Evolutionary conservation across 2,113 vertebrate species (phyloP), one percentile per base, ranked within the genome.

Genomic region (Archocentrus centrarchus): DNA sequence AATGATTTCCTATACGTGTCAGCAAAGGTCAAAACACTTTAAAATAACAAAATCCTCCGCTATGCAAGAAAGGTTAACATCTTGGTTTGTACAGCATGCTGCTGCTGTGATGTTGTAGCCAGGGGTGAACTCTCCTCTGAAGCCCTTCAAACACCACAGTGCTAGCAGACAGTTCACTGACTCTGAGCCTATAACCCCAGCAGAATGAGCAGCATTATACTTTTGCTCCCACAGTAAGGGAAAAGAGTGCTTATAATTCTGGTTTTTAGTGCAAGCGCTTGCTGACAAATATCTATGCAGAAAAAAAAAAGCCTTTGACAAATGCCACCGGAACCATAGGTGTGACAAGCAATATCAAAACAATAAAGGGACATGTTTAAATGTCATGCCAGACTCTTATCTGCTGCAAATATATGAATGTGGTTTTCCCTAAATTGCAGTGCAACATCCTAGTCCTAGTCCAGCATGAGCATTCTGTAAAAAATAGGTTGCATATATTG

Each of bases 1-100:
- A 85, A 86, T 77, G 83, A 90, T 92, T 91, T 92, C 81, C 87
- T 61, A 85, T 87, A 17, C 8, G 59, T 86, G 87, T 89, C 83
- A 83, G 77, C 35, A 17, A 75, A 89, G 90, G 87, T 90, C 84
- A 91, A 39, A 79, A 39, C 83, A 76, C 86, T 75, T 83, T 24
- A 88, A 82, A 86, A 85, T 77, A 79, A 68, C 20, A n/a, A 15
- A 57, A 81, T 90, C 88, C 84, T 63, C 10, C 1, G 61, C 84
- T 61, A 73, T 55, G 24, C 66, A 68, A 39, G 20, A 15, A n/a
- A 32, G 61, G 85, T 89, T 61, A 73, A 61, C 79, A 75, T 76
- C 76, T 79, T 66, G 68, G 59, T 79, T 27, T 22, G 60, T 30
- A 27, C 27, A 47, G 59, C 44, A 6, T 5, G 68, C 63, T 18